phyloP scores from a whole-genome alignment of 2,888 invertebrate genomes.

The Trachelus iudaicus region DNA sequence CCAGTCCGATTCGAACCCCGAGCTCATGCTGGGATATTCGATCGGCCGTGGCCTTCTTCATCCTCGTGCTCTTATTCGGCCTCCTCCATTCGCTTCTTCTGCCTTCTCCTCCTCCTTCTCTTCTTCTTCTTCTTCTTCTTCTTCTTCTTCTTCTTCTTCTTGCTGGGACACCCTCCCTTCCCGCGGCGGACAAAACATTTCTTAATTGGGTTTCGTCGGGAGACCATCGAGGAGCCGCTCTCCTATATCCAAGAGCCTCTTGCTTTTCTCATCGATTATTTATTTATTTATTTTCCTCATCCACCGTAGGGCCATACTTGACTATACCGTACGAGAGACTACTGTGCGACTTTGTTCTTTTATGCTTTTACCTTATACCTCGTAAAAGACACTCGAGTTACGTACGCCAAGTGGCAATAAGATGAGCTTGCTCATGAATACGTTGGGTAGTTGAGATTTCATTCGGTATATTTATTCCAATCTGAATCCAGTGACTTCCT shows the following conservation, averaged over 20 bases:
- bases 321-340: not conserved
- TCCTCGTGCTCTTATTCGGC: slow-evolving; percentile 38
- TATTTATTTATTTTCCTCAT: slow-evolving; percentile 37
- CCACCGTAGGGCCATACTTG: slow-evolving; percentile 5
- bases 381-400: not conserved
- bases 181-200: slow-evolving; percentile 64
- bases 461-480: not conserved
- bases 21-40: slow-evolving; percentile 57
- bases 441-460: not conserved
- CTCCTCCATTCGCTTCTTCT: slow-evolving; percentile 14
- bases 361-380: not conserved
- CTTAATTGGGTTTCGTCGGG: slow-evolving; percentile 64
- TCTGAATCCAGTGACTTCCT: not conserved
- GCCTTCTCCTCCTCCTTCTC: slow-evolving; percentile 15
- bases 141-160: slow-evolving; percentile 23
- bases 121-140: not conserved
- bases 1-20: slow-evolving; percentile 47
- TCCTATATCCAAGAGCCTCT: slow-evolving; percentile 30
- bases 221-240: slow-evolving; percentile 37
- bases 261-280: slow-evolving; percentile 44
- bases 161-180: slow-evolving; percentile 36
- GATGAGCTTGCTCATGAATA: not conserved
- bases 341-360: not conserved
- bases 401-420: not conserved
- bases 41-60: slow-evolving; percentile 39